Conservation (phyloP, 2,888 invertebrate species). For the Liodrosophila aerea region DNA sequence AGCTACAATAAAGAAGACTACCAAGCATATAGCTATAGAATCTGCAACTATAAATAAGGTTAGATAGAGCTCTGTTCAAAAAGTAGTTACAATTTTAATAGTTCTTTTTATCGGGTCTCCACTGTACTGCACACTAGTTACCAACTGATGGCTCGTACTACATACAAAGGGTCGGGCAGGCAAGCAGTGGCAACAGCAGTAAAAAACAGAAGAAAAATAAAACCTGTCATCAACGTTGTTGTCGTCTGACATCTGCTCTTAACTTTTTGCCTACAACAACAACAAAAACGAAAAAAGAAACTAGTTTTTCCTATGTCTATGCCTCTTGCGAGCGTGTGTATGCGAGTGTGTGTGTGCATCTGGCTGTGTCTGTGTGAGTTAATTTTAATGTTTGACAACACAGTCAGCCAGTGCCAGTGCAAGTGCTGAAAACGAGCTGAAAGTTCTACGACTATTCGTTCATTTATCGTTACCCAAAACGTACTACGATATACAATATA, state of each 20-base stretch:
- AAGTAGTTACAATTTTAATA: no score
- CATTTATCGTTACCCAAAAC: not conserved
- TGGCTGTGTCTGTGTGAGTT: slow-evolving; percentile 41
- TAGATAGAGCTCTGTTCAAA: not conserved
- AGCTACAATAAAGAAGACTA: no score
- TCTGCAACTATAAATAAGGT: no score
- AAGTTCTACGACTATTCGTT: slow-evolving; percentile 10
- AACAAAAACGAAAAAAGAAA: slow-evolving; percentile 30
- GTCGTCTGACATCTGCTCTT: slow-evolving; percentile 55
- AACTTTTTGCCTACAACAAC: slow-evolving; percentile 53
- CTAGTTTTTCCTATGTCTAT: slow-evolving; percentile 47
- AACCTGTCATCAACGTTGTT: slow-evolving; percentile 54
- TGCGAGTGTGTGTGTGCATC: slow-evolving; percentile 1
- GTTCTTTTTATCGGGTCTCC: not conserved
- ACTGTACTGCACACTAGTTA: not conserved
- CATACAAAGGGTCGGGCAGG: slow-evolving; percentile 2
- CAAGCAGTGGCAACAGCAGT: slow-evolving; percentile 3
- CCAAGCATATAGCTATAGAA: no score
- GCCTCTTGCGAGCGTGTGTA: slow-evolving; percentile 4
- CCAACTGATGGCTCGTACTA: no score
- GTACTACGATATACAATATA: no score
- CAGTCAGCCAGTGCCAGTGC: slow-evolving; percentile 35
- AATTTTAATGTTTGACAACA: slow-evolving; percentile 60
- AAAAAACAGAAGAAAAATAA: slow-evolving; percentile 6
- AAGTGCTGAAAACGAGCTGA: slow-evolving; percentile 45